Base-by-base conservation (phyloP, 2,888 invertebrate species). In the Hoplodrina ambigua region DNA sequence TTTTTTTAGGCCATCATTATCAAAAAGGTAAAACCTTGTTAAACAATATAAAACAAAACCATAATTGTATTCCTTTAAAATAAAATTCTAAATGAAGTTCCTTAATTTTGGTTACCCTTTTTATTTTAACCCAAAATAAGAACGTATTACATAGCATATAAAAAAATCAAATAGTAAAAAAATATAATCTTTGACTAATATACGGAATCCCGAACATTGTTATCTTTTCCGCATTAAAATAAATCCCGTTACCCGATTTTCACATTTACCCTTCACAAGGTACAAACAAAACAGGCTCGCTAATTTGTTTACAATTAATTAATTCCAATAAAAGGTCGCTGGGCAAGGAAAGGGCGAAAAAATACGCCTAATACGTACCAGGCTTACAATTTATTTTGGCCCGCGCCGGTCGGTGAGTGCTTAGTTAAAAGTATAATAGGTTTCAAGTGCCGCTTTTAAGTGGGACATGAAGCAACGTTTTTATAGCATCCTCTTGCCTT, bases 371-470 rank as follows among this genome's bases (percentile, higher is more conserved):
- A 88, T 90, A 86, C 88, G 88, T 72, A 82, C 61, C 69, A 71
- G 62, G 56, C 79, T 78, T 70, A 78, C 81, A 84, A 84, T 89
- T 88, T 89, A 88, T 92, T 92, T 90, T 85, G 88, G 76, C 87
- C 77, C 17, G 83, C 77, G 49, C 80, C 81, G 74, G 80, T 80
- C 82, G 84, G 69, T 83, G 82, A 87, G 89, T 75, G 86, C 87
- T 90, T 89, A 91, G 90, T 91, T 92, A 88, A 91, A 91, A 90
- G 90, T 92, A 90, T 92, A 93, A 93, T 93, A 91, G 91, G 90
- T 92, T 92, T 92, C 91, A 92, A 94, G 92, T 90, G 92, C 86
- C 86, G 80, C 87, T 85, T 81, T 90, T 88, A 89, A 91, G 88
- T 89, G 87, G 88, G 85, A 88, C 88, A 90, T 87, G 87, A 86